Conservation (phyloP, 2,797 vertebrate species). For the Falco peregrinus region DNA sequence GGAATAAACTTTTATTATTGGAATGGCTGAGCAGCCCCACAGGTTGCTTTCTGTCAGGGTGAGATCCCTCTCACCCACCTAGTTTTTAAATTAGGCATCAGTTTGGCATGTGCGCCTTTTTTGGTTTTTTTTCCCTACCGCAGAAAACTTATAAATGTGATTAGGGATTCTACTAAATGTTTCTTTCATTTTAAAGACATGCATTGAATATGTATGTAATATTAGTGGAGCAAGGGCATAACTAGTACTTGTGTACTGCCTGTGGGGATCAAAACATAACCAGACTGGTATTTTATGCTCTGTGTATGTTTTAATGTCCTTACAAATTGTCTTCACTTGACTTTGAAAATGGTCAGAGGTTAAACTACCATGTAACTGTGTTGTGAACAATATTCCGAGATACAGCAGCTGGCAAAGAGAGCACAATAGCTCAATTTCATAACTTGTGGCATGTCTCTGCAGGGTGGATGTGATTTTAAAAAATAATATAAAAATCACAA, state of each 20-base stretch:
- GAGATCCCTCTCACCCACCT: background rate
- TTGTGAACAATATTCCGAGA: background rate
- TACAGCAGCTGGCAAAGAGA: background rate
- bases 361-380: background rate
- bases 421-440: background rate
- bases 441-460: background rate
- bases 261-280: background rate
- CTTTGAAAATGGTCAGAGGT: background rate
- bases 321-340: background rate
- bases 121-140: background rate
- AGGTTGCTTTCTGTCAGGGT: background rate
- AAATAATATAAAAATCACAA: background rate
- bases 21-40: background rate
- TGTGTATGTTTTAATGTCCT: background rate
- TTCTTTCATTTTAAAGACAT: background rate
- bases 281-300: background rate
- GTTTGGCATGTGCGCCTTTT: background rate
- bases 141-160: background rate
- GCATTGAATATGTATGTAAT: background rate
- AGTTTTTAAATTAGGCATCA: background rate
- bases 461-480: background rate
- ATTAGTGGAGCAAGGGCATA: background rate
- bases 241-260: background rate
- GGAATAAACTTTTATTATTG: background rate
- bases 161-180: background rate